Evolutionary conservation across 2,113 vertebrate species (phyloP).

Genomic region (Salvelinus namaycush): DNA sequence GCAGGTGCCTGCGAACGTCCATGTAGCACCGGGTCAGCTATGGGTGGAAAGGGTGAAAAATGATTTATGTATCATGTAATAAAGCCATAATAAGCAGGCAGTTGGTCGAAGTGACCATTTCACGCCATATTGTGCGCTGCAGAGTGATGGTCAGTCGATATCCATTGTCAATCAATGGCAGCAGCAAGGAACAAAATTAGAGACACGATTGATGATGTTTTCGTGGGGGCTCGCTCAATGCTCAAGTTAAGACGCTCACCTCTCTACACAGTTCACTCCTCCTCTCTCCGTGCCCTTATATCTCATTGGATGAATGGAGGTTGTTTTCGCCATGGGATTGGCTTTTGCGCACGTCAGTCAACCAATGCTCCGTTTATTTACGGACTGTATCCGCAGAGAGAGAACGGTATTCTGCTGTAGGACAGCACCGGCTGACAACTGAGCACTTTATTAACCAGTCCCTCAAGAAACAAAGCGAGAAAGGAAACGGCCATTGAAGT

Average conservation of each 20-base stretch:
- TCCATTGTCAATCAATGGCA: constrained; percentile 30
- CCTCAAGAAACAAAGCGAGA: constrained; percentile 69
- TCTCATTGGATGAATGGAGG: constrained; percentile 46
- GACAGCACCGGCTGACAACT: constrained; percentile 67
- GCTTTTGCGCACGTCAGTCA: constrained; percentile 46
- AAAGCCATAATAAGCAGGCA: not conserved
- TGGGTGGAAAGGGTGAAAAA: not conserved
- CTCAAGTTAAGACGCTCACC: constrained; percentile 56
- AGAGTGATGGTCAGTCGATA: not conserved
- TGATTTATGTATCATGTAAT: not conserved
- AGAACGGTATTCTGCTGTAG: constrained; percentile 62
- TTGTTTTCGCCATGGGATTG: constrained; percentile 64
- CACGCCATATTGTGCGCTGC: not conserved
- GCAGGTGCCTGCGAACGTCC: too few relatives aligned
- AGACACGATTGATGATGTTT: constrained; percentile 60
- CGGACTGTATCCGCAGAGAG: constrained; percentile 49
- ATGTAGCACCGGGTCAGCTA: not conserved
- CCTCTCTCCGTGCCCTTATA: constrained; percentile 7
- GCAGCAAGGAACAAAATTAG: constrained; percentile 58
- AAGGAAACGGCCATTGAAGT: constrained; percentile 39
- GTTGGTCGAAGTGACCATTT: too few relatives aligned
- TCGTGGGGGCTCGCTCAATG: constrained; percentile 39
- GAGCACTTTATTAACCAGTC: constrained; percentile 55
- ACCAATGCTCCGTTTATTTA: constrained; percentile 68
- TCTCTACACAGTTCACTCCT: constrained; percentile 30